Evolutionary conservation across 2,888 invertebrate species (phyloP).

Genomic region (Tupiocoris notatus): DNA sequence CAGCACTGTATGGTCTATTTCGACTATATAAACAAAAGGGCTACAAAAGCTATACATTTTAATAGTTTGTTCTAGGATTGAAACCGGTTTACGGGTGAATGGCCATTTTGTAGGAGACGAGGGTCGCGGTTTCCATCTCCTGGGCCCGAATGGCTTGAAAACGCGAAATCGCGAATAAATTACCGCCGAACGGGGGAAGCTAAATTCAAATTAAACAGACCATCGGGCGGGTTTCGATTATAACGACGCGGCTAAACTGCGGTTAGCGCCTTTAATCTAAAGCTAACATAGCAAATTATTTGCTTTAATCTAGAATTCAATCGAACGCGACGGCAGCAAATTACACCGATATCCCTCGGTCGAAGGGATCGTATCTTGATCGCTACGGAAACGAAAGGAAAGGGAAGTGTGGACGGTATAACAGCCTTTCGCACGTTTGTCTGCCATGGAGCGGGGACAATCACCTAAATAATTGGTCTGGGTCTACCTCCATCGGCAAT

Average conservation of each 20-base stretch:
- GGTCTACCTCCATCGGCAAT: not conserved
- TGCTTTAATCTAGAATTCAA: slow-evolving; percentile 37
- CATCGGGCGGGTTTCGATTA: not conserved
- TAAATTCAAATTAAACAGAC: not conserved
- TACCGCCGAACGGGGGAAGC: not conserved
- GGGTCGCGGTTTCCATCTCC: not conserved
- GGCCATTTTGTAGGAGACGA: not conserved
- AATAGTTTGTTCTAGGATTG: not conserved
- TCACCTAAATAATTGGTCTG: slow-evolving; percentile 33
- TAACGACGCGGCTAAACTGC: not conserved
- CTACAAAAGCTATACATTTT: too few species aligned
- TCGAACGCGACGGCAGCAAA: slow-evolving; percentile 21
- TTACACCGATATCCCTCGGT: slow-evolving; percentile 1
- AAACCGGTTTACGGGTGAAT: not conserved
- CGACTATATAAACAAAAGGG: too few species aligned
- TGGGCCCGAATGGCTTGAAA: not conserved
- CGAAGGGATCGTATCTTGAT: too few species aligned
- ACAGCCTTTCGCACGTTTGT: not conserved
- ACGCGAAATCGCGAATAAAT: not conserved
- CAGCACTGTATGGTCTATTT: too few species aligned
- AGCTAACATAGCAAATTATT: slow-evolving; percentile 38
- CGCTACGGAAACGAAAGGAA: not conserved
- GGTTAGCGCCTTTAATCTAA: slow-evolving; percentile 33
- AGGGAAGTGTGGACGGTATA: not conserved
- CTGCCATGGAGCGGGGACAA: too few species aligned